These are phyloP conservation scores for Noctua janthe DNA, from an alignment of 2,888 invertebrate genomes.

Conservation along the genomic window DNA sequence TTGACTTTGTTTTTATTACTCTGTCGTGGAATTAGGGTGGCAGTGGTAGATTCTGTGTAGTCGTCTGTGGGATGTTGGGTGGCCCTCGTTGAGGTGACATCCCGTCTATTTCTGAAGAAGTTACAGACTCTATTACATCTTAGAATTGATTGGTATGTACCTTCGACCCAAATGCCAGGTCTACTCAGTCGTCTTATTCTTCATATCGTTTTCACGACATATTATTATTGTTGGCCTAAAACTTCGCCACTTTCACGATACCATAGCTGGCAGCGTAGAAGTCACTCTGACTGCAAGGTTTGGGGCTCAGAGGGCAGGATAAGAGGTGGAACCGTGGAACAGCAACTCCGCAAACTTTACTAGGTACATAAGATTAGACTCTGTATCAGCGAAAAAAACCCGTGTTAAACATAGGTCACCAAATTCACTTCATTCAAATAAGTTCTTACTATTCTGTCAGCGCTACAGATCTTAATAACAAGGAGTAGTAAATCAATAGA, in stretches of 20 bases:
- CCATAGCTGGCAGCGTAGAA: background rate
- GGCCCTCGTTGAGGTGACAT: constrained; percentile 14
- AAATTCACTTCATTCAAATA: background rate
- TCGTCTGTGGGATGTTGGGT: constrained; percentile 34
- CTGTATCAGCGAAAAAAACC: background rate
- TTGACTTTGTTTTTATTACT: constrained; percentile 58
- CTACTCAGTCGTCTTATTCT: background rate
- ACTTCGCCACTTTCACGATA: background rate
- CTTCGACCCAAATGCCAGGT: background rate
- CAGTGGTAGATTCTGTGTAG: constrained; percentile 13
- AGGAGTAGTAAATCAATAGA: background rate
- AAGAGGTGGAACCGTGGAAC: background rate
- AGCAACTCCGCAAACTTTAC: background rate
- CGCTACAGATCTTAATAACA: background rate
- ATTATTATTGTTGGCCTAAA: no score
- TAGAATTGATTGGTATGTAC: background rate
- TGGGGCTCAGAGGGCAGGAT: background rate
- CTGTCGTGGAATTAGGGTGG: constrained; percentile 44
- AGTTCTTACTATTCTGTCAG: background rate
- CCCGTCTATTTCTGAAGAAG: background rate
- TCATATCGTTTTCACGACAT: background rate
- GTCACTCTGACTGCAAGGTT: background rate
- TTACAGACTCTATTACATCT: background rate
- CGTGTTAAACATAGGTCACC: background rate
- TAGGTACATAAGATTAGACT: background rate